A percentile compares a stretch with the other conserved stretches of the same genome.
Evolutionary conservation across 1,140 invertebrate genomes (phyloP).

Genomic region (Hyphantria cunea): DNA sequence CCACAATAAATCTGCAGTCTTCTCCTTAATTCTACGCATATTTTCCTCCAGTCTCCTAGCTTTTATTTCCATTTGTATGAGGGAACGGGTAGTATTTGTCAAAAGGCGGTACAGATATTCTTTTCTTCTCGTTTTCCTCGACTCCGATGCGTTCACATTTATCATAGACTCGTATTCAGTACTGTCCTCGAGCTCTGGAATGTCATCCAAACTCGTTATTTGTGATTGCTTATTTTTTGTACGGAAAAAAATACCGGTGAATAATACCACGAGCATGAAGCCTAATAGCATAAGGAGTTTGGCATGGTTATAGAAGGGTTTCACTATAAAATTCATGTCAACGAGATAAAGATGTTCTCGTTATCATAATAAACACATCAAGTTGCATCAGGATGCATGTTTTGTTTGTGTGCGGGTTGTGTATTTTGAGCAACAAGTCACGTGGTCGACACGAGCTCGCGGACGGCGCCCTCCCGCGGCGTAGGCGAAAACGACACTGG

Average conservation of each 20-base stretch:
- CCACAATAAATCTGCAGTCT: conserved; percentile 80
- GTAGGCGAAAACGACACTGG: conserved; percentile 70
- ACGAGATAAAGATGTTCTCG: conserved; percentile 28
- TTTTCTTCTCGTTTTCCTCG: conserved; percentile 66
- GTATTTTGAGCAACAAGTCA: conserved; percentile 66
- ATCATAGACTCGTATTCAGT: conserved; percentile 59
- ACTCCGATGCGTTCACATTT: conserved; percentile 63
- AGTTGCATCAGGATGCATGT: conserved; percentile 44
- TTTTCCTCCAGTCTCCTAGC: conserved; percentile 81
- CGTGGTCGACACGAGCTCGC: conserved; percentile 48
- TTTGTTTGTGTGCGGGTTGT: conserved; percentile 36
- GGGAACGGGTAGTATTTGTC: conserved; percentile 79
- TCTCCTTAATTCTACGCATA: conserved; percentile 81
- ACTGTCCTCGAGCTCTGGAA: conserved; percentile 44
- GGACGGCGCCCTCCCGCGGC: conserved; percentile 72
- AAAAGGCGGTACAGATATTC: conserved; percentile 77
- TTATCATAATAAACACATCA: conserved; percentile 43
- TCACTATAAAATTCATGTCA: conserved; percentile 72
- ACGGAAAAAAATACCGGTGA: conserved; percentile 57
- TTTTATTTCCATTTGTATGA: conserved; percentile 82
- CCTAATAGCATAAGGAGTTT: conserved; percentile 63
- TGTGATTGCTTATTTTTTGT: conserved; percentile 52
- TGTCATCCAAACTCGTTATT: conserved; percentile 38
- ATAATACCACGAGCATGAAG: conserved; percentile 54
- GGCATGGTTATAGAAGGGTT: conserved; percentile 64